These are phyloP conservation scores for Scleropages formosus DNA, from an alignment of 2,797 vertebrate species.

Conservation along the genomic window DNA sequence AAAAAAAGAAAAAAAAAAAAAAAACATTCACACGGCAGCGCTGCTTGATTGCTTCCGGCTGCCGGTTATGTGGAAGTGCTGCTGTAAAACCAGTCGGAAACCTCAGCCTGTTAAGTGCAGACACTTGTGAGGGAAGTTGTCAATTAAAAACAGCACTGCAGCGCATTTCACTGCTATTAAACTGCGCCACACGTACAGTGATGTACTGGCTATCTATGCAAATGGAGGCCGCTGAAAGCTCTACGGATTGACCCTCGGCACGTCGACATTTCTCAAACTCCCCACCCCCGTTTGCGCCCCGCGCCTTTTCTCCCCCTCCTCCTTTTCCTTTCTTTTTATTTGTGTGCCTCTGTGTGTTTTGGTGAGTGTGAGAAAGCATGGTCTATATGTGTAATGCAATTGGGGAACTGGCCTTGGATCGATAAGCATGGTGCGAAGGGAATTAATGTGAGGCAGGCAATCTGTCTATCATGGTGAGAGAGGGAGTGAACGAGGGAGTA, in stretches of 20 bases:
- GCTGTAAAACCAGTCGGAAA: constrained; percentile 1
- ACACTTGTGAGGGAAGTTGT: constrained; percentile 31
- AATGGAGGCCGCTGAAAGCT: background rate
- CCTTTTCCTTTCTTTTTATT: constrained; percentile 47
- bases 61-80: background rate
- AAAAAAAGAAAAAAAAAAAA: background rate
- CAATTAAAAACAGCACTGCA: constrained; percentile 26
- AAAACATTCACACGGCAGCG: constrained; percentile 14
- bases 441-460: constrained; percentile 71
- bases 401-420: constrained; percentile 67
- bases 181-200: background rate
- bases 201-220: background rate
- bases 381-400: constrained; percentile 69
- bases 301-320: background rate
- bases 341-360: constrained; percentile 56
- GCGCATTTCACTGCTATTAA: background rate
- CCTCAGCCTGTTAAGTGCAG: background rate
- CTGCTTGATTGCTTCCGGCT: constrained; percentile 11
- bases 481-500: background rate
- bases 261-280: background rate
- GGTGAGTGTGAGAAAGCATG: constrained; percentile 68
- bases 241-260: background rate
- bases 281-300: background rate
- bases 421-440: constrained; percentile 69
- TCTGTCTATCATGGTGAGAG: constrained; percentile 66